A percentile compares a stretch with the other conserved stretches of the same genome.
Conservation (phyloP, 2,113 vertebrate species). For the Turdus rufiventris region DNA sequence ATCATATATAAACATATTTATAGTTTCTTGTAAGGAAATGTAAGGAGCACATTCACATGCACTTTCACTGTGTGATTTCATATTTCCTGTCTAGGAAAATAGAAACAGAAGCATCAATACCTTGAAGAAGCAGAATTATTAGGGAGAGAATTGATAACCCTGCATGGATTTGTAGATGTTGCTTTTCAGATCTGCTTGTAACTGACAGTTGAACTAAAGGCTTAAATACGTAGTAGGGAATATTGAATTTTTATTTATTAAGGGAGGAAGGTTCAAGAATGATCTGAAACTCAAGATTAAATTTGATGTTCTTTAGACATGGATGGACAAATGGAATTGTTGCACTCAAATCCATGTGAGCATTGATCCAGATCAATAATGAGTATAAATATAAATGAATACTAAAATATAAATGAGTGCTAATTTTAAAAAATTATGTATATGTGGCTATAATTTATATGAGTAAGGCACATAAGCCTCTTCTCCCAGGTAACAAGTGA, state of each 20-base stretch:
- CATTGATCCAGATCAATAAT: not conserved
- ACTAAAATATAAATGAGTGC: accelerated
- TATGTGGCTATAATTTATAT: not conserved
- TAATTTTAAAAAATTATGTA: not conserved
- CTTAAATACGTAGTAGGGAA: not conserved
- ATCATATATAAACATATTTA: not conserved
- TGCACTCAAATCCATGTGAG: not conserved
- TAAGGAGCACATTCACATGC: not conserved
- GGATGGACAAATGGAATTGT: not conserved
- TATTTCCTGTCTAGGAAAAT: not conserved
- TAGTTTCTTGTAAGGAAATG: not conserved
- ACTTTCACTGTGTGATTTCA: not conserved
- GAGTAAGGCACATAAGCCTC: not conserved
- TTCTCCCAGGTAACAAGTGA: not conserved
- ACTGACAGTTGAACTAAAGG: not conserved
- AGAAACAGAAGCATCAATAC: not conserved
- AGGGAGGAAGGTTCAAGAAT: not conserved
- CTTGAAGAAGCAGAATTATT: not conserved
- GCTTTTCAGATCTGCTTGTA: not conserved
- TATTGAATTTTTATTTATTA: not conserved
- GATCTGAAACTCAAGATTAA: not conserved
- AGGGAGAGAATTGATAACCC: not conserved
- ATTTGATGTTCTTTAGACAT: not conserved
- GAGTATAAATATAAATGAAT: not conserved
- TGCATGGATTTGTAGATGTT: not conserved